A percentile compares a stretch with the other conserved stretches of the same genome.
phyloP scores from a whole-genome alignment of 1,140 invertebrate species.

The Argopecten irradians region DNA sequence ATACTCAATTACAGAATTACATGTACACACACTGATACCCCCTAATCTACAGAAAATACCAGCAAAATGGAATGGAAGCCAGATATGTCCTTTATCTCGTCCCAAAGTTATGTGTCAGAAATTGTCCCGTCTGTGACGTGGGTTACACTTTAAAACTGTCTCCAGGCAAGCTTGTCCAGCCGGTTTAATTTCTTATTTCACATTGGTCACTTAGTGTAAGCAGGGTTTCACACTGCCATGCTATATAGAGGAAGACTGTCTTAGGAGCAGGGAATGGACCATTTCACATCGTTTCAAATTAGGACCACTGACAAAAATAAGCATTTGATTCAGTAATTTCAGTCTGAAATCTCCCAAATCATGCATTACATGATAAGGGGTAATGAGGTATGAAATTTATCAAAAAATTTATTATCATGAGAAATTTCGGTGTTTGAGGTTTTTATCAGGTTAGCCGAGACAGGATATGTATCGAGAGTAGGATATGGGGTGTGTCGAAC shows the following conservation, averaged over 20 bases:
- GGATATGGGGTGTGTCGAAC: neutral
- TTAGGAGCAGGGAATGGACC: neutral
- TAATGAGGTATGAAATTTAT: slow-evolving; percentile 18
- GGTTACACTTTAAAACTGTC: neutral
- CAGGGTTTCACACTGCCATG: neutral
- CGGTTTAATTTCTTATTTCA: neutral
- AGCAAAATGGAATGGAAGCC: neutral
- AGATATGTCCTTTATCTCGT: neutral
- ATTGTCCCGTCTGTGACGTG: neutral
- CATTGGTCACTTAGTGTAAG: neutral
- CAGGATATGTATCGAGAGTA: neutral
- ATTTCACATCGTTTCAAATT: neutral
- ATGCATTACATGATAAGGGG: neutral
- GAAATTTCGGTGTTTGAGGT: neutral
- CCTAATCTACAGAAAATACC: neutral
- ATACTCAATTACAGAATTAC: slow-evolving; percentile 1
- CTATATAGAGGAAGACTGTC: neutral
- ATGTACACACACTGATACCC: neutral
- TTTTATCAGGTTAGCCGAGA: neutral
- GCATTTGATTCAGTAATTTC: neutral
- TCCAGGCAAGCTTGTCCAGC: neutral
- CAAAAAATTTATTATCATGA: neutral
- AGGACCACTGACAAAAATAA: neutral
- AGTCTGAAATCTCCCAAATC: neutral
- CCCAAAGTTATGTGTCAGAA: neutral